phyloP scores from a whole-genome alignment of 2,888 invertebrate genomes.

The Ecliptopera silaceata region DNA sequence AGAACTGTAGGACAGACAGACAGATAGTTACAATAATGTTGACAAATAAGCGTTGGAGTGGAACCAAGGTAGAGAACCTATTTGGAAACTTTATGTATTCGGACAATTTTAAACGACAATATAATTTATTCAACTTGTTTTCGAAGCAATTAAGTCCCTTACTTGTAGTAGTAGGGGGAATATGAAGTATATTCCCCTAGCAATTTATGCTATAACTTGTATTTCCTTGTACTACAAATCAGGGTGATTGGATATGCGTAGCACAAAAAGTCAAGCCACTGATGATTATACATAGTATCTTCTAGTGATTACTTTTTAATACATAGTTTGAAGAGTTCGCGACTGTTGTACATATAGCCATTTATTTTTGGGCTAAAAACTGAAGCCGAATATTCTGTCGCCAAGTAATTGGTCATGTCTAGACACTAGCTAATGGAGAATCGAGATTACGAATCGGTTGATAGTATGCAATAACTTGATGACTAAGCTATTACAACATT shows the following conservation, averaged over 20 bases:
- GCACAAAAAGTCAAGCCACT: no score
- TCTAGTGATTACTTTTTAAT: no score
- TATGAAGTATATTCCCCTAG: no score
- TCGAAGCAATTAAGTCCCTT: no score
- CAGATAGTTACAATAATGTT: conserved; percentile 2
- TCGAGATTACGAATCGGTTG: conserved; percentile 12
- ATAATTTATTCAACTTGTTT: neutral
- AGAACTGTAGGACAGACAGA: conserved; percentile 6
- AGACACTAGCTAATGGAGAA: conserved; percentile 1
- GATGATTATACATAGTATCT: no score
- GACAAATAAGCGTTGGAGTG: conserved; percentile 1
- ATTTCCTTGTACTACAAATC: no score
- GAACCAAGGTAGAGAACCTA: neutral
- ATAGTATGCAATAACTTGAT: conserved; percentile 23
- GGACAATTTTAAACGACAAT: neutral
- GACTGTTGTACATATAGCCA: neutral
- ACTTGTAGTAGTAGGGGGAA: no score
- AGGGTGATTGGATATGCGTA: no score
- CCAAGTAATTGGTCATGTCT: conserved; percentile 5
- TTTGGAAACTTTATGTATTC: neutral
- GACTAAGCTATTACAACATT: conserved; percentile 22
- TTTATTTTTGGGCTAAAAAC: neutral
- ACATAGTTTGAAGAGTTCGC: no score
- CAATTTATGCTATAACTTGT: no score
- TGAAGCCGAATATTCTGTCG: conserved; percentile 1